Evolutionary conservation across 2,888 invertebrate species (phyloP).

Genomic region (Odontocerum albicorne): DNA sequence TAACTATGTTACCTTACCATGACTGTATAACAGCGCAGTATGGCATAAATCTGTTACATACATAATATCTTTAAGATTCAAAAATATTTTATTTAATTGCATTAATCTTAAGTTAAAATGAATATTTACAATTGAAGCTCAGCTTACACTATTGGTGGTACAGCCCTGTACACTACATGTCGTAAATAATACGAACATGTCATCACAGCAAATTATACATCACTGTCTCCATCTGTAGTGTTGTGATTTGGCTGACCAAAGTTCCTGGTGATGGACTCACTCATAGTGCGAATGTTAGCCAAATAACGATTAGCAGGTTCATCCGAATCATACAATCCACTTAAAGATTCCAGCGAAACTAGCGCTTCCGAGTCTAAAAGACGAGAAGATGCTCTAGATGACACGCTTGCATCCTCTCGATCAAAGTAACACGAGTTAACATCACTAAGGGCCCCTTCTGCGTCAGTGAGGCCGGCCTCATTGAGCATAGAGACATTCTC

Average conservation of each 20-base stretch:
- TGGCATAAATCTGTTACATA: conserved; percentile 3
- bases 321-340: conserved; percentile 79
- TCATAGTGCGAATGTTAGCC: conserved; percentile 74
- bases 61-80: conserved; percentile 14
- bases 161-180: not conserved
- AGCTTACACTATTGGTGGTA: conserved; percentile 15
- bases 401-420: conserved; percentile 74
- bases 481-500: conserved; percentile 85
- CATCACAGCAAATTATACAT: conserved; percentile 42
- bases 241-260: conserved; percentile 69
- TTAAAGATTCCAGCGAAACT: conserved; percentile 76
- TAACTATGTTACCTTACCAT: conserved; percentile 21
- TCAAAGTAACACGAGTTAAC: conserved; percentile 82
- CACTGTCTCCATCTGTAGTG: conserved; percentile 68
- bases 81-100: conserved; percentile 17
- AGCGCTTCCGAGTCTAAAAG: conserved; percentile 77
- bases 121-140: conserved; percentile 13
- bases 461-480: conserved; percentile 84
- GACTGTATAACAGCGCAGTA: conserved; percentile 33
- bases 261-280: conserved; percentile 74
- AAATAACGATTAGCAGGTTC: conserved; percentile 66
- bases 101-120: not conserved
- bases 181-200: conserved; percentile 7
- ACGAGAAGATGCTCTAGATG: conserved; percentile 81
- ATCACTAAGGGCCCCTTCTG: conserved; percentile 85